Conservation (phyloP, 2,797 vertebrate species). For the Bradypodion ventrale region DNA sequence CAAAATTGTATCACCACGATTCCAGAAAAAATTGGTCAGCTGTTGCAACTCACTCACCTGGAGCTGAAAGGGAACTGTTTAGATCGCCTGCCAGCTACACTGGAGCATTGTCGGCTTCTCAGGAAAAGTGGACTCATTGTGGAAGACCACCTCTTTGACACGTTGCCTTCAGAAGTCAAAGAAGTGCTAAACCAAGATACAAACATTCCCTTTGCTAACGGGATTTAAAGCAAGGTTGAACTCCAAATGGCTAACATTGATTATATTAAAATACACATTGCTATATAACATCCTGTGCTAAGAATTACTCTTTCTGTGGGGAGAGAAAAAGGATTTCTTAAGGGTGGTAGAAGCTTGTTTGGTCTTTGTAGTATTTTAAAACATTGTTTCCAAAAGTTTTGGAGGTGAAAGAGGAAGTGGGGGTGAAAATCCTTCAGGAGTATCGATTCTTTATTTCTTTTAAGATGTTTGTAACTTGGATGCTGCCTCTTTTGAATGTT, state of each 20-base stretch:
- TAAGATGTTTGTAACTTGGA: conserved; percentile 81
- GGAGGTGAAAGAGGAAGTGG: conserved; percentile 59
- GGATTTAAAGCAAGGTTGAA: conserved; percentile 76
- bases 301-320: conserved; percentile 68
- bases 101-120: conserved; percentile 90
- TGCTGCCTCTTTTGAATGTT: conserved; percentile 84
- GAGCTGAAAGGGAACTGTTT: conserved; percentile 97
- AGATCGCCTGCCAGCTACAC: conserved; percentile 89
- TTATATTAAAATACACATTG: conserved; percentile 54
- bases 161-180: conserved; percentile 92
- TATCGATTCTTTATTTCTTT: conserved; percentile 73
- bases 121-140: conserved; percentile 89
- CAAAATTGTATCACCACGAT: conserved; percentile 91
- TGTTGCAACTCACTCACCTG: conserved; percentile 90
- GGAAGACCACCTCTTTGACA: conserved; percentile 96
- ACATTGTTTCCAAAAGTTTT: conserved; percentile 72
- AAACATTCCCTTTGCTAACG: conserved; percentile 86
- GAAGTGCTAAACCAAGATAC: conserved; percentile 94
- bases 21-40: conserved; percentile 89
- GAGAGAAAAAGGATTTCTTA: conserved; percentile 61
- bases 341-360: conserved; percentile 70
- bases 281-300: conserved; percentile 59
- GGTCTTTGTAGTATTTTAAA: conserved; percentile 76
- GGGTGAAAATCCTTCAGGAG: conserved; percentile 73
- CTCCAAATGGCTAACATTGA: conserved; percentile 56